These are phyloP conservation scores for Thumatha senex DNA, from an alignment of 2,888 invertebrate genomes.

Conservation along the genomic window DNA sequence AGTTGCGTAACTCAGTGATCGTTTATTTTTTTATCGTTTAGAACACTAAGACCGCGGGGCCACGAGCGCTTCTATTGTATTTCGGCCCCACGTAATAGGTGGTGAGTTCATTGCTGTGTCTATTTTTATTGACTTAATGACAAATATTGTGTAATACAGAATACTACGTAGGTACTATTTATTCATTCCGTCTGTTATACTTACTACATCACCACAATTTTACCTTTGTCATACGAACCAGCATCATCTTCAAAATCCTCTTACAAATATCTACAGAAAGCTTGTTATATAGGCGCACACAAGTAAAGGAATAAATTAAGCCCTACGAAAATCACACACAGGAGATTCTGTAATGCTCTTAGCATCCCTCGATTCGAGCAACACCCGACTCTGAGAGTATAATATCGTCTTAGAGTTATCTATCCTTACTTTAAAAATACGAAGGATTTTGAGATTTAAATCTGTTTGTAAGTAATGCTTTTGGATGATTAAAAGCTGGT, in stretches of 20 bases:
- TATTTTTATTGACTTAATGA: too few relatives aligned
- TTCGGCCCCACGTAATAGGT: too few relatives aligned
- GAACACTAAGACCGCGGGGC: too few relatives aligned
- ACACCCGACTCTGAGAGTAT: constrained; percentile 23
- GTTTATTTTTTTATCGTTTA: too few relatives aligned
- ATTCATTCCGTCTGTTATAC: not conserved
- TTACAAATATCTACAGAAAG: constrained; percentile 1
- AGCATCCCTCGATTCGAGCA: constrained; percentile 5
- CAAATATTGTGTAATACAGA: too few relatives aligned
- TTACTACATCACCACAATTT: not conserved
- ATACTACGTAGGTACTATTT: too few relatives aligned
- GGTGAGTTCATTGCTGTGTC: too few relatives aligned
- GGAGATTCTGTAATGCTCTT: constrained; percentile 21
- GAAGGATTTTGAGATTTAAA: constrained; percentile 26
- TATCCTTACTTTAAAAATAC: constrained; percentile 22
- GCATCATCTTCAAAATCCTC: not conserved
- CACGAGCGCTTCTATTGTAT: too few relatives aligned
- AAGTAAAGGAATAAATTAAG: constrained; percentile 11
- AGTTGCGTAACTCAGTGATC: too few relatives aligned
- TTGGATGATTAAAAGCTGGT: constrained; percentile 22
- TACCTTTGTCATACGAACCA: too few relatives aligned
- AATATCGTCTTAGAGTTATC: constrained; percentile 36
- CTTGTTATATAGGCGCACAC: not conserved
- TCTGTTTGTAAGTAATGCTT: constrained; percentile 24
- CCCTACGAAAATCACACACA: constrained; percentile 8